Conservation (phyloP, 2,113 vertebrate species). For the Pelodiscus sinensis region DNA sequence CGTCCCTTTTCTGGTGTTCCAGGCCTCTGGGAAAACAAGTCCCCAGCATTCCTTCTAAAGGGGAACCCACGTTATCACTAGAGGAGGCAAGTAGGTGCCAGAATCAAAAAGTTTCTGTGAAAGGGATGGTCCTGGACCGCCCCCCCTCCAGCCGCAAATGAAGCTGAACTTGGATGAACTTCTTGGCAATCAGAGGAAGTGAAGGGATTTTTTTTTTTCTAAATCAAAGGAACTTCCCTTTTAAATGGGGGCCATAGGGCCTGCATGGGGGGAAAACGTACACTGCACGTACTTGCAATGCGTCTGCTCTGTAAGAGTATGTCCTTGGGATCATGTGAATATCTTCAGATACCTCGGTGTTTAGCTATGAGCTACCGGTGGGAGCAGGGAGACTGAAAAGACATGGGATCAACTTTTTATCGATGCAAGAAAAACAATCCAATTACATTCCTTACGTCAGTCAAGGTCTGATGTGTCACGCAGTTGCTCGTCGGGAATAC, state of each 20-base stretch:
- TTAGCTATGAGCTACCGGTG: neutral
- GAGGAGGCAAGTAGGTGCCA: neutral
- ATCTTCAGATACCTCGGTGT: constrained; percentile 25
- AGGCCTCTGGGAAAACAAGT: neutral
- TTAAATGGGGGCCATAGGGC: neutral
- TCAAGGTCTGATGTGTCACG: neutral
- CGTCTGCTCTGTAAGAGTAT: constrained; percentile 35
- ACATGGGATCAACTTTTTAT: constrained; percentile 56
- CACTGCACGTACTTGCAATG: neutral
- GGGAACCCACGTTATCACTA: neutral
- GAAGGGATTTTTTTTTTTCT: neutral
- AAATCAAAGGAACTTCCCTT: constrained; percentile 55
- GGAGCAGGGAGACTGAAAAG: neutral
- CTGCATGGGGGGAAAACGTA: neutral
- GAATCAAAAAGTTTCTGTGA: constrained; percentile 6
- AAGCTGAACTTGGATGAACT: constrained; percentile 41
- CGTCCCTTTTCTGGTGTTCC: neutral
- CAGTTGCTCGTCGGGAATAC: neutral
- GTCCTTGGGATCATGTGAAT: constrained; percentile 33
- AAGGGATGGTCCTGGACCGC: constrained; percentile 9
- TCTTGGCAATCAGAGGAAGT: neutral
- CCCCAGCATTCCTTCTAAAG: neutral
- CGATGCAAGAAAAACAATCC: constrained; percentile 1
- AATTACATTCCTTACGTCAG: constrained; percentile 57
- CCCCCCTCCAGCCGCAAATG: neutral